Base-by-base conservation (phyloP, 2,797 vertebrate genomes). In the Darevskia nairensis region DNA sequence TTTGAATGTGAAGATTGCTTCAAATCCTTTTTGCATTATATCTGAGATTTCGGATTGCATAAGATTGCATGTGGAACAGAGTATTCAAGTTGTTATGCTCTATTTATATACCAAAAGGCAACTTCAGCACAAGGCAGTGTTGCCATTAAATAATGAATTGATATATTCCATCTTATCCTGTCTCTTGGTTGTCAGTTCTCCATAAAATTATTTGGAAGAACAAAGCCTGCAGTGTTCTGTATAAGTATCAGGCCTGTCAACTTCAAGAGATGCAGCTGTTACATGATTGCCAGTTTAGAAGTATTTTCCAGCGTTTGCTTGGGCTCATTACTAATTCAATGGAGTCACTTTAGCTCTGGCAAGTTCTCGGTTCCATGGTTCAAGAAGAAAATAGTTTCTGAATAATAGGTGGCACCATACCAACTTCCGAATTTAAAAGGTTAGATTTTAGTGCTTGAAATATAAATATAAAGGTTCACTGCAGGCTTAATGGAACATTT, bases 311-410 rank as follows among this genome's bases (percentile, higher is more conserved):
- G 80, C 82, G 25, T 84, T 72, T 94, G 44, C 25, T 46, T 89
- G 9, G 76, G n/a, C 46, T 94, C 35, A 89, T 94, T 86, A 89
- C 61, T 91, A 91, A 92, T 91, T 94, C 78, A 91, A 23, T 83
- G 90, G 32, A 92, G 17, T 61, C 21, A 86, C 59, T 91, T 94
- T 82, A 89, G 6, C 29, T 89, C 82, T 89, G 89, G 35, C 29
- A 93, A 80, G 91, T 94, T 84, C 2, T 89, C 78, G 88, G 86
- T 72, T 82, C 80, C 1, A 5, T 88, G 88, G 55, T 84, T 8
- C 11, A 88, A 81, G 13, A 23, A 82, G 46, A 82, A 92, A 93
- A 88, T 32, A 90, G 6, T n/a, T 89, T 91, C 79, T 92, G 87
- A 89, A 85, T 72, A 44, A 93, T 90, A 85, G 93, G 77, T 93